Evolutionary conservation across 2,888 invertebrate species (phyloP).

Genomic region (Drosophila rellima): DNA sequence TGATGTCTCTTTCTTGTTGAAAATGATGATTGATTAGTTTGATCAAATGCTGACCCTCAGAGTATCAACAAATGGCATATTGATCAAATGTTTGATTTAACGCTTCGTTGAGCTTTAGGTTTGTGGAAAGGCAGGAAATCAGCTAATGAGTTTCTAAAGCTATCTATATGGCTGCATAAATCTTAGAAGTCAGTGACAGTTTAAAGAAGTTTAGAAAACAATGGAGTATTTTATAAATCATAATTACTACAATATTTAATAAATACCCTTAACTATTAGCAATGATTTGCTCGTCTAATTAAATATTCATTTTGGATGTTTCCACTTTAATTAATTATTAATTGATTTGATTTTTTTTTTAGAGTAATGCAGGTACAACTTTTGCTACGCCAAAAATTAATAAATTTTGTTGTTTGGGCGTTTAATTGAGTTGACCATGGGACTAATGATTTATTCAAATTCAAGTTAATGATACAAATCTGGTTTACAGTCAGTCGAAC

Average conservation of each 20-base stretch:
- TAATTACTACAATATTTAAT: not conserved
- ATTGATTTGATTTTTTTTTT: conserved; percentile 26
- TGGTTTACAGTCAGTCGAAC: conserved; percentile 10
- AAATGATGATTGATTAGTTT: conserved; percentile 76
- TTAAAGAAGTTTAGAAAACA: too few species aligned
- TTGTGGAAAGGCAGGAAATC: conserved; percentile 15
- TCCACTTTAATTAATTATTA: conserved; percentile 14
- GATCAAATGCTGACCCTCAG: conserved; percentile 51
- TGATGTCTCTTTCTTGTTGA: conserved; percentile 50
- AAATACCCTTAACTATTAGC: not conserved
- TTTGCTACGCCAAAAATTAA: conserved; percentile 31
- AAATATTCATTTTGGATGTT: conserved; percentile 7
- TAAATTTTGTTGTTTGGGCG: conserved; percentile 39
- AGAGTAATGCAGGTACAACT: conserved; percentile 16
- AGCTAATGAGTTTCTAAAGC: conserved; percentile 12
- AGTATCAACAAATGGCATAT: conserved; percentile 2
- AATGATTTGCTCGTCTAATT: conserved; percentile 4
- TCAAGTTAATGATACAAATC: conserved; percentile 48
- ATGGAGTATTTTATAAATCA: not conserved
- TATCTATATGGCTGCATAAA: not conserved
- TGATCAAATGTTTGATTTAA: conserved; percentile 67
- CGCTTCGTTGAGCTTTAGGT: conserved; percentile 51
- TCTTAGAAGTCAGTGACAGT: not conserved
- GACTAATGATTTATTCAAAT: conserved; percentile 60
- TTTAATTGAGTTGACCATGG: conserved; percentile 57